These are phyloP conservation scores for Conus ventricosus DNA, from an alignment of 1,140 invertebrate species.

Conservation along the genomic window DNA sequence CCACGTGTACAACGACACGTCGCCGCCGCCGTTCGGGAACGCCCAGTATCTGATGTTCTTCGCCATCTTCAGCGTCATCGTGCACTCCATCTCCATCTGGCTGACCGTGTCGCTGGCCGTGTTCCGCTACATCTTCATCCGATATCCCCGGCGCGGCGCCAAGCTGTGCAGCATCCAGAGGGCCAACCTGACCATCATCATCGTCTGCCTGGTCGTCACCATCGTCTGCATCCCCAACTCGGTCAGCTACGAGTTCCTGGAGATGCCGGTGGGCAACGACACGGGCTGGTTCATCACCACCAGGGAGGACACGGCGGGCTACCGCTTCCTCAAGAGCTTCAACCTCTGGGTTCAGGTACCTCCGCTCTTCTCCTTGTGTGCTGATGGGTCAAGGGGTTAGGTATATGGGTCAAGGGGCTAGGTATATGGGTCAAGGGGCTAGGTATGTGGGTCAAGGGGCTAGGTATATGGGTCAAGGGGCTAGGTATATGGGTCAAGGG, in stretches of 20 bases:
- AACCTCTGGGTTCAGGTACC: conserved; percentile 86
- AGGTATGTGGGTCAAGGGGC: too few species aligned
- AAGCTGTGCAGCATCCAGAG: conserved; percentile 86
- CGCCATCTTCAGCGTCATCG: conserved; percentile 83
- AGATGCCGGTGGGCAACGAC: conserved; percentile 74
- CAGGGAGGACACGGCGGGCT: conserved; percentile 78
- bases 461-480: too few species aligned
- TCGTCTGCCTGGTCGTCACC: conserved; percentile 84
- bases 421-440: too few species aligned
- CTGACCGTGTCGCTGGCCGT: conserved; percentile 93
- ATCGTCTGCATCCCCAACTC: conserved; percentile 88
- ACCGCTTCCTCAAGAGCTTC: conserved; percentile 80
- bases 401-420: too few species aligned
- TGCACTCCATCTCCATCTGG: conserved; percentile 96
- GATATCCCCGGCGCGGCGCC: conserved; percentile 75
- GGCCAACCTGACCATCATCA: conserved; percentile 85
- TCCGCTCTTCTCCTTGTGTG: too few species aligned
- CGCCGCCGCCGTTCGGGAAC: conserved; percentile 55
- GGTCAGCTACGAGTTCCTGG: conserved; percentile 77
- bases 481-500: too few species aligned
- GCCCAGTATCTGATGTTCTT: conserved; percentile 68
- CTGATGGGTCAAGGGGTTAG: too few species aligned
- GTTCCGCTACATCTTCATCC: conserved; percentile 81
- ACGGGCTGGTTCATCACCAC: conserved; percentile 75
- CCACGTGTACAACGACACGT: conserved; percentile 54